These are phyloP conservation scores for Hydrolagus affinis DNA, from an alignment of 2,113 vertebrate genomes.

Conservation along the genomic window DNA sequence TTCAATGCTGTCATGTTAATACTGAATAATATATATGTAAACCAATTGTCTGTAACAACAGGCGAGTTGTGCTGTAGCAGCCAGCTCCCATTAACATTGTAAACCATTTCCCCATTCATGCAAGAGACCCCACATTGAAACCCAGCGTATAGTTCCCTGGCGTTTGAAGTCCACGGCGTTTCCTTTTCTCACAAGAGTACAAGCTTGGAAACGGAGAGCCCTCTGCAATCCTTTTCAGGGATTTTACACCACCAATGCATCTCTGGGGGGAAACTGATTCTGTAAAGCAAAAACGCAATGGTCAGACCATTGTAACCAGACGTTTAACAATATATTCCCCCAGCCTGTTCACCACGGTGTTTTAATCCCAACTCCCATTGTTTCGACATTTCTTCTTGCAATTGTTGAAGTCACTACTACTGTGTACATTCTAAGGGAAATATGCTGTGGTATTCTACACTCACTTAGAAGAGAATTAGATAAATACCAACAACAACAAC, in stretches of 20 bases:
- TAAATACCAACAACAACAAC: too few species aligned
- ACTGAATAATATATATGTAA: slow-evolving; percentile 15
- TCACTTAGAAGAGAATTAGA: neutral
- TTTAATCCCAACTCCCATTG: slow-evolving; percentile 15
- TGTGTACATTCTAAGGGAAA: neutral
- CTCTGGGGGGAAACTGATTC: slow-evolving; percentile 24
- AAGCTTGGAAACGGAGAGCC: neutral
- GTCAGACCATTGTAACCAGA: neutral
- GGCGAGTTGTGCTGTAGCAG: neutral
- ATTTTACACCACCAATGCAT: slow-evolving; percentile 29
- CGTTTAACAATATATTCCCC: neutral
- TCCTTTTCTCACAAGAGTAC: slow-evolving; percentile 2
- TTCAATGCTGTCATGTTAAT: neutral
- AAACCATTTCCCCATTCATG: neutral
- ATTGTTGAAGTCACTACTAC: neutral
- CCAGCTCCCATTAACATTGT: neutral
- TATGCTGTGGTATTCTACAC: neutral
- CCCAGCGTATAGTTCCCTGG: neutral
- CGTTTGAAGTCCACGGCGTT: slow-evolving; percentile 7
- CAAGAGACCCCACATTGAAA: neutral
- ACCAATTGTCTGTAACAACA: slow-evolving; percentile 17
- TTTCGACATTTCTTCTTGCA: neutral
- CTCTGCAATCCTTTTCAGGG: neutral
- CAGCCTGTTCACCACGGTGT: neutral
- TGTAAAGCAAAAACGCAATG: slow-evolving; percentile 4